A percentile compares a stretch with the other conserved stretches of the same genome.
Evolutionary conservation across 2,888 invertebrate species (phyloP).

Genomic region (Volucella inanis): DNA sequence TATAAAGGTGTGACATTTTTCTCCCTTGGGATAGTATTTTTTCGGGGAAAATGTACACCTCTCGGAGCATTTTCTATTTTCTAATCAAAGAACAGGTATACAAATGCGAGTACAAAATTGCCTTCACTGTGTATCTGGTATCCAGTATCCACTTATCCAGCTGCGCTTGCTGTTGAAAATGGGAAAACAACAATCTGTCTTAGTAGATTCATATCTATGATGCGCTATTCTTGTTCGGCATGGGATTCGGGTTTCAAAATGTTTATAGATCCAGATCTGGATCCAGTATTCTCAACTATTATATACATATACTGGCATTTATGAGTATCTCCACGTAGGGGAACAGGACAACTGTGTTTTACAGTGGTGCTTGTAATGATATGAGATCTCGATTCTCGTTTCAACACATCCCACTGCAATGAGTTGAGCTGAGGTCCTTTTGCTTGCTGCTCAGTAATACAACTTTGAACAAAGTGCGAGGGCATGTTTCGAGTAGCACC

Average conservation of each 20-base stretch:
- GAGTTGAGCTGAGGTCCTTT: constrained; percentile 15
- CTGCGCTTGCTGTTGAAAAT: constrained; percentile 35
- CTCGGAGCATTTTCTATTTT: constrained; percentile 22
- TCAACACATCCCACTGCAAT: constrained; percentile 29
- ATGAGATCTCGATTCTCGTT: constrained; percentile 54
- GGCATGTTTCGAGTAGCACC: constrained; percentile 15
- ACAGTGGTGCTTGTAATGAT: constrained; percentile 36
- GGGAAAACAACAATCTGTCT: constrained; percentile 58
- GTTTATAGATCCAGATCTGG: constrained; percentile 61
- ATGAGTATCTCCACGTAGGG: too few species aligned
- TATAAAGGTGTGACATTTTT: constrained; percentile 68
- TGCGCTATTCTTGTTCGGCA: constrained; percentile 72
- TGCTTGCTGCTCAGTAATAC: constrained; percentile 1
- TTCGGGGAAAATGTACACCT: constrained; percentile 56
- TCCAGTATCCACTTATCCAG: constrained; percentile 34
- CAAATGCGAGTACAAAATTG: constrained; percentile 54
- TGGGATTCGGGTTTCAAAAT: constrained; percentile 67
- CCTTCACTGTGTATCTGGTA: constrained; percentile 35
- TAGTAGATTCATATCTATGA: constrained; percentile 70
- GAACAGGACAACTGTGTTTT: constrained; percentile 52
- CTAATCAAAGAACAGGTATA: background rate
- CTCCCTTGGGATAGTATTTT: constrained; percentile 34
- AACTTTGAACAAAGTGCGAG: constrained; percentile 29
- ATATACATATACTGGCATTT: too few species aligned
- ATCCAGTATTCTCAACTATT: too few species aligned